A percentile compares a stretch with the other conserved stretches of the same genome.
phyloP scores from a whole-genome alignment of 2,113 vertebrate species.

The Phycodurus eques region DNA sequence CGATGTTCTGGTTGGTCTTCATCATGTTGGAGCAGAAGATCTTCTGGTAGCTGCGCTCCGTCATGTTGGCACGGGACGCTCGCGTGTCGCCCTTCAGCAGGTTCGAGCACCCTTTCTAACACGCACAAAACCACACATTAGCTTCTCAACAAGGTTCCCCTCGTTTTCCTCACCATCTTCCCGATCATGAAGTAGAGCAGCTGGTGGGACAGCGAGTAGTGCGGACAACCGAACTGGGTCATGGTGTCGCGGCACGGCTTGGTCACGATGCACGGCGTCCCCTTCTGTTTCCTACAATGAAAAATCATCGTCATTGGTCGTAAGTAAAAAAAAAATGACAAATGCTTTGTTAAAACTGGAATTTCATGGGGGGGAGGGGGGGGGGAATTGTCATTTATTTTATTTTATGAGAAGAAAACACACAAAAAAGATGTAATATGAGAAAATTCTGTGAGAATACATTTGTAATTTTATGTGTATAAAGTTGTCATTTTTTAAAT shows the following conservation, averaged over 20 bases:
- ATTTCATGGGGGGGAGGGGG: too few relatives aligned
- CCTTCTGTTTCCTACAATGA: slow-evolving; percentile 70
- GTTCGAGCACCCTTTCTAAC: slow-evolving; percentile 73
- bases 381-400: too few relatives aligned
- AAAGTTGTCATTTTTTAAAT: too few relatives aligned
- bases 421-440: too few relatives aligned
- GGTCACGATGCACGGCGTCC: slow-evolving; percentile 75
- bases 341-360: too few relatives aligned
- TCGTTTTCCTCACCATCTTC: slow-evolving; percentile 66
- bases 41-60: slow-evolving; percentile 67
- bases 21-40: slow-evolving; percentile 87
- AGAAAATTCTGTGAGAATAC: too few relatives aligned
- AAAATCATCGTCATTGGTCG: too few relatives aligned
- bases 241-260: slow-evolving; percentile 75
- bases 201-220: slow-evolving; percentile 84
- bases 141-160: not conserved
- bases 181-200: slow-evolving; percentile 84
- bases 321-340: too few relatives aligned
- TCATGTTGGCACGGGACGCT: slow-evolving; percentile 67
- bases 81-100: slow-evolving; percentile 72
- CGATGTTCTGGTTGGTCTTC: slow-evolving; percentile 75
- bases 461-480: too few relatives aligned
- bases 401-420: too few relatives aligned
- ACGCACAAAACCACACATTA: not conserved
- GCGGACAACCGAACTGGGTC: slow-evolving; percentile 72